A percentile compares a stretch with the other conserved stretches of the same genome.
Conservation (phyloP, 2,888 invertebrate species). For the Lycocerus yunnanus region DNA sequence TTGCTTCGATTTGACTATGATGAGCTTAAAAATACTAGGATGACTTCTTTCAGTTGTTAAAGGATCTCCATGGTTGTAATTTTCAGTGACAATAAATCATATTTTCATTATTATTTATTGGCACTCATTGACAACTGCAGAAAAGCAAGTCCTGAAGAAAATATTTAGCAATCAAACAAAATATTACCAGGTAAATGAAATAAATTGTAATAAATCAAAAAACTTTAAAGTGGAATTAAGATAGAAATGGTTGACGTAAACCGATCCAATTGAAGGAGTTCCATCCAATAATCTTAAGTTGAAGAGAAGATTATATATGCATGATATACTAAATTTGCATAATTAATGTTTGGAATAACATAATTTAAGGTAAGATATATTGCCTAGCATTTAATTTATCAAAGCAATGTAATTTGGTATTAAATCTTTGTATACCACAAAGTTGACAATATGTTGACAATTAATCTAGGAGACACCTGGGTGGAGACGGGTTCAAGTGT, state of each 20-base stretch:
- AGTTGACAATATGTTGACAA: conserved; percentile 14
- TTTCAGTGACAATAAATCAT: too few species aligned
- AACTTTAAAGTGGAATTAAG: background rate
- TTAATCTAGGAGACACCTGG: conserved; percentile 15
- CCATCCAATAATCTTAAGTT: background rate
- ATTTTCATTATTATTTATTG: too few species aligned
- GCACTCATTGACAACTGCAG: too few species aligned
- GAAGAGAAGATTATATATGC: background rate
- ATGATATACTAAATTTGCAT: background rate
- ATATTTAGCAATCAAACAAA: background rate
- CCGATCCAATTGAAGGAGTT: background rate
- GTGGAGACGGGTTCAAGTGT: background rate
- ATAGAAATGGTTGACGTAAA: too few species aligned
- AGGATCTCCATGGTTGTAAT: too few species aligned
- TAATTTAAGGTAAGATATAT: conserved; percentile 2
- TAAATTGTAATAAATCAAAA: background rate
- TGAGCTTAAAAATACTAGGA: too few species aligned
- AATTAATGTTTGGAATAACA: background rate
- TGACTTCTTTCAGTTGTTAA: too few species aligned
- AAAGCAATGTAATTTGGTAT: background rate
- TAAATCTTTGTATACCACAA: conserved; percentile 3
- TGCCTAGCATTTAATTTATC: background rate
- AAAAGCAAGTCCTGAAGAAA: too few species aligned
- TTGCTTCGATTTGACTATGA: too few species aligned
- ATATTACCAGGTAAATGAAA: background rate